A percentile compares a stretch with the other conserved stretches of the same genome.
These are phyloP conservation scores for Tetrapedia diversipes DNA, from an alignment of 2,888 invertebrate genomes.

Conservation along the genomic window DNA sequence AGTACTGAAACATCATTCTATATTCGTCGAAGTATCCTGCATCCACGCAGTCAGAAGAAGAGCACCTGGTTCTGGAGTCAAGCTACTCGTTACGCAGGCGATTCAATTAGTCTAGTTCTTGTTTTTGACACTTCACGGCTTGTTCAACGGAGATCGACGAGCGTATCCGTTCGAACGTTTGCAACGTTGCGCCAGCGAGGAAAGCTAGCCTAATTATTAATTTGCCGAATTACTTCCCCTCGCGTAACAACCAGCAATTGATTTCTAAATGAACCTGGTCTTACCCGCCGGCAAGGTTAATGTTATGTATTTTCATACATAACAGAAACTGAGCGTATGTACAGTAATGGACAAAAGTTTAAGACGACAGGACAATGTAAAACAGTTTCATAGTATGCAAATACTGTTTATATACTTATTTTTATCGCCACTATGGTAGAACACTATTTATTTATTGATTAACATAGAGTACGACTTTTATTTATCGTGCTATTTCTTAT, in stretches of 20 bases:
- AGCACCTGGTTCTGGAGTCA: conserved; percentile 25
- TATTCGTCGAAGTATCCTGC: conserved; percentile 26
- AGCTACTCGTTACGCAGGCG: conserved; percentile 38
- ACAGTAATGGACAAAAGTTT: no score
- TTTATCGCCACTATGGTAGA: no score
- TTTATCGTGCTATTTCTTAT: no score
- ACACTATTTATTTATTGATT: no score
- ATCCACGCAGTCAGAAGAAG: conserved; percentile 16
- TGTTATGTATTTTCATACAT: no score
- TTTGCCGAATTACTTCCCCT: conserved; percentile 20
- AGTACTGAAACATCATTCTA: background rate
- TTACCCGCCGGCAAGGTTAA: no score
- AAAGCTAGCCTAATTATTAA: conserved; percentile 16
- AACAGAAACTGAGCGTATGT: no score
- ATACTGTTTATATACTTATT: no score
- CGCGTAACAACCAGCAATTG: conserved; percentile 21
- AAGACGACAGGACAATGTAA: no score
- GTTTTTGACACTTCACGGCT: conserved; percentile 55
- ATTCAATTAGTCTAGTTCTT: conserved; percentile 61
- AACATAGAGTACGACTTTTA: no score
- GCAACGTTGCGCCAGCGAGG: background rate
- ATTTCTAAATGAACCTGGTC: conserved; percentile 1
- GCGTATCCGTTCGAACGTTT: background rate
- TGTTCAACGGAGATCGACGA: conserved; percentile 20
- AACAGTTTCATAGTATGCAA: no score